Evolutionary conservation across 2,797 vertebrate species (phyloP).

Genomic region (Epinephelus awoara): DNA sequence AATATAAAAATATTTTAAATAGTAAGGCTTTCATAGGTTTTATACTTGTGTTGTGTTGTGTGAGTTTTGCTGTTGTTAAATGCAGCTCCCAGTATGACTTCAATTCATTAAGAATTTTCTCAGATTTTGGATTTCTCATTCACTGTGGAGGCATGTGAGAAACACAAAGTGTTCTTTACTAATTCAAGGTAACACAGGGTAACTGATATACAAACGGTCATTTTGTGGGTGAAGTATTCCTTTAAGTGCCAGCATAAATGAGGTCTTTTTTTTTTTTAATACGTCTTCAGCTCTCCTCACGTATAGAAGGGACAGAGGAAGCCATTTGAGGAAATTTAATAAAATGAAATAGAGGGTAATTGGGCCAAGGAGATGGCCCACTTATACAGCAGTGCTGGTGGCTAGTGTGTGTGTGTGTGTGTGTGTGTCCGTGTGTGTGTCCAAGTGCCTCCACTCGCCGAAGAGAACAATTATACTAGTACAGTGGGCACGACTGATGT

Average conservation of each 20-base stretch:
- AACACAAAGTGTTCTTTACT: too few species aligned
- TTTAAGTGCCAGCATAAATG: conserved; percentile 1
- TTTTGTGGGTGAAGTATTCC: too few species aligned
- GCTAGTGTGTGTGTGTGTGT: conserved; percentile 22
- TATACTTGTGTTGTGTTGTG: too few species aligned
- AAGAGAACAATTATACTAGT: conserved; percentile 25
- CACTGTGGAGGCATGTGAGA: too few species aligned
- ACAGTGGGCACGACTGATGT: conserved; percentile 1
- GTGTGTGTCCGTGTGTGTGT: conserved; percentile 1
- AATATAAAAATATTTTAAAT: too few species aligned
- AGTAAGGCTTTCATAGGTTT: too few species aligned
- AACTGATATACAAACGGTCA: too few species aligned
- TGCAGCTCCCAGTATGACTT: too few species aligned
- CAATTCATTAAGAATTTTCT: too few species aligned
- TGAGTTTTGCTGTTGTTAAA: too few species aligned
- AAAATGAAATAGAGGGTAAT: conserved; percentile 61
- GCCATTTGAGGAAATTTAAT: conserved; percentile 30
- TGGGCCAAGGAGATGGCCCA: conserved; percentile 80
- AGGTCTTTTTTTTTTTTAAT: not conserved
- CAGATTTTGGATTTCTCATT: too few species aligned
- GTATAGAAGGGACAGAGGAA: conserved; percentile 10
- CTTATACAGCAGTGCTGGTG: conserved; percentile 53
- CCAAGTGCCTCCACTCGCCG: conserved; percentile 3
- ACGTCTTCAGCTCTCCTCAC: not conserved
- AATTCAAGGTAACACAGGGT: too few species aligned